phyloP scores from a whole-genome alignment of 2,888 invertebrate species.

The Monopis laevigella region DNA sequence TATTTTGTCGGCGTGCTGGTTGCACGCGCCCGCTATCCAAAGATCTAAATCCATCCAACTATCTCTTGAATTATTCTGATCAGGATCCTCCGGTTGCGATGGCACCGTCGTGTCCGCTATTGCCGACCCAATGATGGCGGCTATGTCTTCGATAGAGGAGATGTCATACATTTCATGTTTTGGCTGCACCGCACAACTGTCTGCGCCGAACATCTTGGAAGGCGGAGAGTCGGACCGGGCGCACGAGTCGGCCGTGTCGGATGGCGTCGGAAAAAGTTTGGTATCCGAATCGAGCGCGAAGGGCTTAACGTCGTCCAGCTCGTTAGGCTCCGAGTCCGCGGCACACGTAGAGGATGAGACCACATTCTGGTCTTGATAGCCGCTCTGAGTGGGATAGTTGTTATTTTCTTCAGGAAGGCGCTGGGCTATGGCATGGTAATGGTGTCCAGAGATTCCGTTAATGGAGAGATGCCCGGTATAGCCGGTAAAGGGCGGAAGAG shows the following conservation, averaged over 20 bases:
- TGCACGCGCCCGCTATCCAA: constrained; percentile 85
- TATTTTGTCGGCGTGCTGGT: constrained; percentile 74
- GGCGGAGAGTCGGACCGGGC: constrained; percentile 40
- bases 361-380: constrained; percentile 74
- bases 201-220: constrained; percentile 57
- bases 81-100: constrained; percentile 76
- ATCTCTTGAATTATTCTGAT: constrained; percentile 76
- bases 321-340: constrained; percentile 70
- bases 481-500: constrained; percentile 84
- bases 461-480: constrained; percentile 88
- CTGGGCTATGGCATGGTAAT: constrained; percentile 86
- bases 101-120: constrained; percentile 90
- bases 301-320: constrained; percentile 70
- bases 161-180: constrained; percentile 76
- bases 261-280: constrained; percentile 49
- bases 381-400: constrained; percentile 71
- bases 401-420: constrained; percentile 79
- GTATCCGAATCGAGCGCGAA: constrained; percentile 68
- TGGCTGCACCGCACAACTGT: constrained; percentile 28
- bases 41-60: constrained; percentile 91
- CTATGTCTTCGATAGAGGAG: constrained; percentile 82
- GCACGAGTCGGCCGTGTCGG: constrained; percentile 58
- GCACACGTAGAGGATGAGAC: constrained; percentile 79
- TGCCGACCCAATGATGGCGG: constrained; percentile 87
- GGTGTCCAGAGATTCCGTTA: constrained; percentile 88